Evolutionary conservation across 2,888 invertebrate genomes (phyloP), one percentile per base, ranked within the genome.

Genomic region (Chloromyia formosa): DNA sequence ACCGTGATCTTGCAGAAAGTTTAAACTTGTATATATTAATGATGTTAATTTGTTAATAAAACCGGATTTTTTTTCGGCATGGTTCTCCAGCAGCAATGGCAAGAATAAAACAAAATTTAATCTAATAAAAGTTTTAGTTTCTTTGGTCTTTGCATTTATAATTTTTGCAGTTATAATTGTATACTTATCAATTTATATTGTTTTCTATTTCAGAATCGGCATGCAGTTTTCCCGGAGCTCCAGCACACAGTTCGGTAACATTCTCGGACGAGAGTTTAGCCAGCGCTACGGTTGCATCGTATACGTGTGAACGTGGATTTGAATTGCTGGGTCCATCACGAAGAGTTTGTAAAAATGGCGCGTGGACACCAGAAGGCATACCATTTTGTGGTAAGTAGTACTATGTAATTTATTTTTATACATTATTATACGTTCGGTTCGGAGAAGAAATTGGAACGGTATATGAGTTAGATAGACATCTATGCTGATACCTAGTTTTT

Each of bases 351-450:
- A 90, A 90, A 64, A 89, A 91, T 79, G 93, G 93, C 12, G 89
- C 89, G 56, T 96, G 96, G 96, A 85, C 89, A 7, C 96, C 96
- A 0, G 94, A 94, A 82, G 96, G 96, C 75, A 93, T 96, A 80
- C 96, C 96, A 5, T 96, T 96, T 85, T 96, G 96, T 85, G 96
- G 96, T 96, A 84, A 94, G 93, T 90, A 61, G 1, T n/a, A n/a
- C n/a, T n/a, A n/a, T 18, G 49, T 35, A 12, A 61, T n/a, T 61
- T 10, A 61, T 61, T 61, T n/a, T 35, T 61, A 18, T 42, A 5
- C 12, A 42, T 42, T 5, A n/a, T n/a, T n/a, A n/a, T 5, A 42
- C 42, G 5, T 42, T 9, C 5, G 42, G 42, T 42, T 42, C 12
- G n/a, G n/a, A n/a, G n/a, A n/a, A n/a, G 42, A 42, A 42, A 42